These are phyloP conservation scores for Pseudois nayaur DNA, from an alignment of 2,113 vertebrate species.

Conservation along the genomic window DNA sequence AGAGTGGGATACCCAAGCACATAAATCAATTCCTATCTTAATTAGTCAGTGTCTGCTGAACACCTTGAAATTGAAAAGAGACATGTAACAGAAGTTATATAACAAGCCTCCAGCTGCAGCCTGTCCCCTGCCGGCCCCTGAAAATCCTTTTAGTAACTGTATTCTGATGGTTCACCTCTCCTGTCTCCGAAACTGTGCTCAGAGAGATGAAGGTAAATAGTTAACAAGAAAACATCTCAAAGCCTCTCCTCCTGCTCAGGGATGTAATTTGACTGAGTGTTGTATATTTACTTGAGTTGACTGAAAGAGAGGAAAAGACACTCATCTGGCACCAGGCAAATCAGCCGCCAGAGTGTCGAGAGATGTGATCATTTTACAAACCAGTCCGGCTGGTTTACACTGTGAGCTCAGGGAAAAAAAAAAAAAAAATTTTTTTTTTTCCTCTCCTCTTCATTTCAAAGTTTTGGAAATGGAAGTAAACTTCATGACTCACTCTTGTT, in stretches of 20 bases:
- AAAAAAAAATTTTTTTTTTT: accelerated
- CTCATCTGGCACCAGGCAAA: not conserved
- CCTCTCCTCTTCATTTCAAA: not conserved
- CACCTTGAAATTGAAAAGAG: not conserved
- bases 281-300: not conserved
- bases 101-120: not conserved
- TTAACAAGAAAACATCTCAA: not conserved
- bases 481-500: not conserved
- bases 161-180: not conserved
- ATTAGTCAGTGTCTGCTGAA: not conserved
- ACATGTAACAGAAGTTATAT: not conserved
- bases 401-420: not conserved
- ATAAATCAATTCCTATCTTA: not conserved
- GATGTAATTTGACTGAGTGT: not conserved
- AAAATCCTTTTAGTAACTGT: not conserved
- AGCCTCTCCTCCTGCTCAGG: not conserved
- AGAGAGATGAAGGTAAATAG: not conserved
- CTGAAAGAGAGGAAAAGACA: not conserved
- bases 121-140: not conserved
- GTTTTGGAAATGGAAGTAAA: not conserved
- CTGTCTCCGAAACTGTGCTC: not conserved
- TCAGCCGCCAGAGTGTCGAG: not conserved
- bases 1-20: not conserved
- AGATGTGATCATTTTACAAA: not conserved
- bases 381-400: not conserved